Conservation (phyloP, 2,888 invertebrate genomes). For the Halocaridina rubra region DNA sequence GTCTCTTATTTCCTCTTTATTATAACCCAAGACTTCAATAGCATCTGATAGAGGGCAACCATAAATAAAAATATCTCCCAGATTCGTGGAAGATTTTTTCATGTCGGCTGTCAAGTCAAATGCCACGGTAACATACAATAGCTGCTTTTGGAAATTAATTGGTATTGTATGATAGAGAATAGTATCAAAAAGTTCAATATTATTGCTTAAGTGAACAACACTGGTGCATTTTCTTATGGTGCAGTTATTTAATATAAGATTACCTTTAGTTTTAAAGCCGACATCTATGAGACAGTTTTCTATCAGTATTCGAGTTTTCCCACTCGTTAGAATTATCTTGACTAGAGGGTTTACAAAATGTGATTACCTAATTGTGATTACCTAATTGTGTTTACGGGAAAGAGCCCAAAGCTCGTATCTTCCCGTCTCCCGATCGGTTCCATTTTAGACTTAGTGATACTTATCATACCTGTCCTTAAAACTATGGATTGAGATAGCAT, state of each 20-base stretch:
- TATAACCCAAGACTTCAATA: neutral
- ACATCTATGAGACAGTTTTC: constrained; percentile 37
- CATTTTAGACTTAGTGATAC: no score
- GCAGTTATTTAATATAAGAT: constrained; percentile 52
- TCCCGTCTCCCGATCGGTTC: no score
- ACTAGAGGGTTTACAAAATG: neutral
- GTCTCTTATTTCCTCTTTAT: neutral
- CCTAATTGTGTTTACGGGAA: no score
- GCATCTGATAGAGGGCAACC: constrained; percentile 20
- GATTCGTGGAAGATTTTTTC: constrained; percentile 17
- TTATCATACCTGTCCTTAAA: no score
- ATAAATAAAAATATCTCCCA: constrained; percentile 10
- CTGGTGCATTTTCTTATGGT: neutral
- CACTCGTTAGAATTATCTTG: neutral
- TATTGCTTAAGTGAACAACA: neutral
- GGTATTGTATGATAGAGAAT: constrained; percentile 57
- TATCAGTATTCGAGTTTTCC: constrained; percentile 15
- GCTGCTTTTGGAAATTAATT: neutral
- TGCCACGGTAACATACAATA: constrained; percentile 51
- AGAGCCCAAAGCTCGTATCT: no score
- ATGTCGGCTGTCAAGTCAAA: constrained; percentile 41
- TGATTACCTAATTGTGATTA: no score
- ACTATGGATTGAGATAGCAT: no score
- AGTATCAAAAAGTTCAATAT: constrained; percentile 9
- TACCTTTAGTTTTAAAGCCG: neutral